Conservation (phyloP, 2,113 vertebrate species). For the Mastomys coucha region DNA sequence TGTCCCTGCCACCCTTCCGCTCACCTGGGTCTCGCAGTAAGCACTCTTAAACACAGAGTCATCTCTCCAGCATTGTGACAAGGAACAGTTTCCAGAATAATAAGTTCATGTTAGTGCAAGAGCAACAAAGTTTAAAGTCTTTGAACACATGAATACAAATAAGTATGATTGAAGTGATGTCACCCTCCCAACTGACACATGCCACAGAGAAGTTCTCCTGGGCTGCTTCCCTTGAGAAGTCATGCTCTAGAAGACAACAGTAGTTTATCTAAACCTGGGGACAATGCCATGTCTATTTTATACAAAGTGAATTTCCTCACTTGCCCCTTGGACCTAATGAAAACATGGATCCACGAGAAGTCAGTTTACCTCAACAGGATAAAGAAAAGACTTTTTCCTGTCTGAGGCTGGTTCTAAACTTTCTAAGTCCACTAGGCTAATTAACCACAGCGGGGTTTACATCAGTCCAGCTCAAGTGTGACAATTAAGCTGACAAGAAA, state of each 20-base stretch:
- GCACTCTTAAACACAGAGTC: background rate
- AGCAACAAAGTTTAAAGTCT: slow-evolving; percentile 5
- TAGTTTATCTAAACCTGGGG: background rate
- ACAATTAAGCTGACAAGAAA: slow-evolving; percentile 79
- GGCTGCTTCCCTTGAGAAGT: background rate
- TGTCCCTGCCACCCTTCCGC: too few species aligned
- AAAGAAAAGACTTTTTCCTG: slow-evolving; percentile 58
- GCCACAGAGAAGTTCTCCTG: slow-evolving; percentile 4
- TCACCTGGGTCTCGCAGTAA: too few species aligned
- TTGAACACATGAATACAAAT: slow-evolving; percentile 47
- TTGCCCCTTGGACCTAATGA: slow-evolving; percentile 45
- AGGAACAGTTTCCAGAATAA: slow-evolving; percentile 10
- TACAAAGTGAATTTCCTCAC: slow-evolving; percentile 36
- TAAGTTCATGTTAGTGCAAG: background rate
- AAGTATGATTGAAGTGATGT: background rate
- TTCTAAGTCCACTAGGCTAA: slow-evolving; percentile 77
- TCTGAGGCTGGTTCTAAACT: slow-evolving; percentile 61
- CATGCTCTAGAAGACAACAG: slow-evolving; percentile 26
- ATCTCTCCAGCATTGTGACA: background rate
- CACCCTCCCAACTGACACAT: background rate
- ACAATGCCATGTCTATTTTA: background rate
- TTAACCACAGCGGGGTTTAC: slow-evolving; percentile 77
- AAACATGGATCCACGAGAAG: slow-evolving; percentile 10
- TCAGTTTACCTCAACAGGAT: slow-evolving; percentile 62
- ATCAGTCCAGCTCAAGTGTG: slow-evolving; percentile 69